A percentile compares a stretch with the other conserved stretches of the same genome.
Evolutionary conservation across 2,888 invertebrate genomes (phyloP).

Genomic region (Nowickia ferox): DNA sequence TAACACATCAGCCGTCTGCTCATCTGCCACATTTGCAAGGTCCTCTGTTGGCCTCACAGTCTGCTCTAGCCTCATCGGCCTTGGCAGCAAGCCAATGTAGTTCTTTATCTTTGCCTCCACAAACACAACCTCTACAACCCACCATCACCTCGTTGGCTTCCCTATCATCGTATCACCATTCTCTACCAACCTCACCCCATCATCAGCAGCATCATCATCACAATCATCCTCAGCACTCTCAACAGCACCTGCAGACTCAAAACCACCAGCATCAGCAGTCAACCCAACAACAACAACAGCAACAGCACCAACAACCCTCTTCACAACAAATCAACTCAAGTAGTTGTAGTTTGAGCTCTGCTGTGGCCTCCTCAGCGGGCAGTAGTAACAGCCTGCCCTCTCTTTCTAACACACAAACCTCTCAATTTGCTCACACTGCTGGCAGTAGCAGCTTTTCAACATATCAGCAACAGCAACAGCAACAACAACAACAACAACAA

Average conservation of each 20-base stretch:
- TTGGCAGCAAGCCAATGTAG: conserved; percentile 83
- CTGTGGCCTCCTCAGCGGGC: conserved; percentile 64
- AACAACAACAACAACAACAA: too few relatives aligned
- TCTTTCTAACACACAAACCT: conserved; percentile 76
- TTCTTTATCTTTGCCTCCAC: conserved; percentile 80
- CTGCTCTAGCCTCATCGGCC: conserved; percentile 70
- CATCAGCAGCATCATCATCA: conserved; percentile 55
- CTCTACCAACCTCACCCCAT: conserved; percentile 54
- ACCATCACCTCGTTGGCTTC: conserved; percentile 78
- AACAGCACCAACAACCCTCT: conserved; percentile 69
- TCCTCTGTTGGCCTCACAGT: conserved; percentile 68
- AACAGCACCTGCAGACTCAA: conserved; percentile 64
- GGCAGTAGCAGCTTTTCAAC: conserved; percentile 79
- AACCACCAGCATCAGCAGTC: conserved; percentile 71
- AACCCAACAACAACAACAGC: conserved; percentile 70
- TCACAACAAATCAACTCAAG: conserved; percentile 73
- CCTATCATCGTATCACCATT: conserved; percentile 68
- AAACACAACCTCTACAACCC: conserved; percentile 80
- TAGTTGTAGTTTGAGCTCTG: conserved; percentile 74
- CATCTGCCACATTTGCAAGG: conserved; percentile 73
- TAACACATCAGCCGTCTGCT: conserved; percentile 70
- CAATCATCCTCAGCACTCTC: conserved; percentile 33
- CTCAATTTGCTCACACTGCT: conserved; percentile 78
- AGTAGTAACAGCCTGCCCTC: conserved; percentile 73
- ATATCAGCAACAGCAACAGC: conserved; percentile 72